These are phyloP conservation scores for Thaleichthys pacificus DNA, from an alignment of 2,797 vertebrate genomes.

Conservation along the genomic window DNA sequence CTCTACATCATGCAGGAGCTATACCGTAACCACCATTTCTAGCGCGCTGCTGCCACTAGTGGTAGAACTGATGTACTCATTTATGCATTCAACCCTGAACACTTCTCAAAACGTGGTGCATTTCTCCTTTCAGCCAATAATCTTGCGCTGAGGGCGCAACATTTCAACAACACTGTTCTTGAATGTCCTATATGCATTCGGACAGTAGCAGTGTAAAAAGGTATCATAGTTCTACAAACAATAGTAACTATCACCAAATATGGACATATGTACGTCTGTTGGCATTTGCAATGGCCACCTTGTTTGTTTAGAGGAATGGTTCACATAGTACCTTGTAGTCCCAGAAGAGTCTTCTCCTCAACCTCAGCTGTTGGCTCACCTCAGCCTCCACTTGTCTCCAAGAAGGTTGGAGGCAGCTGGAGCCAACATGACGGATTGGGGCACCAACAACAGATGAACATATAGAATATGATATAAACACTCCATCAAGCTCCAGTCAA, in stretches of 20 bases:
- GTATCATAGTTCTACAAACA: neutral
- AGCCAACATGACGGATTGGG: slow-evolving; percentile 24
- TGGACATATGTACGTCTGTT: neutral
- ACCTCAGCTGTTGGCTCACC: slow-evolving; percentile 15
- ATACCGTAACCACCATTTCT: no score
- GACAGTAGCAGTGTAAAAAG: neutral
- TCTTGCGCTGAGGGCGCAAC: no score
- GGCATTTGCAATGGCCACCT: neutral
- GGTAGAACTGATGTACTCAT: no score
- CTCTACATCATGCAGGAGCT: no score
- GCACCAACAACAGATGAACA: slow-evolving; percentile 7
- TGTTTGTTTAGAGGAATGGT: slow-evolving; percentile 25
- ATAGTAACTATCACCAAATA: slow-evolving; percentile 18
- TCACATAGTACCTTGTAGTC: neutral
- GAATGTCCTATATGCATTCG: no score
- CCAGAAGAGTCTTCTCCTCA: slow-evolving; percentile 13
- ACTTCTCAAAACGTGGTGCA: no score
- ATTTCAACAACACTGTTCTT: no score
- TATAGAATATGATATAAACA: slow-evolving; percentile 26
- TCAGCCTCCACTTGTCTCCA: slow-evolving; percentile 2
- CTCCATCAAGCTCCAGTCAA: slow-evolving; percentile 1
- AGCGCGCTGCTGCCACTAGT: no score
- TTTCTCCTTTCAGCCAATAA: no score
- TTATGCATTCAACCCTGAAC: no score
- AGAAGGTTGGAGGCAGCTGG: slow-evolving; percentile 6